phyloP scores from a whole-genome alignment of 2,113 vertebrate genomes.

The Saccopteryx leptura region DNA sequence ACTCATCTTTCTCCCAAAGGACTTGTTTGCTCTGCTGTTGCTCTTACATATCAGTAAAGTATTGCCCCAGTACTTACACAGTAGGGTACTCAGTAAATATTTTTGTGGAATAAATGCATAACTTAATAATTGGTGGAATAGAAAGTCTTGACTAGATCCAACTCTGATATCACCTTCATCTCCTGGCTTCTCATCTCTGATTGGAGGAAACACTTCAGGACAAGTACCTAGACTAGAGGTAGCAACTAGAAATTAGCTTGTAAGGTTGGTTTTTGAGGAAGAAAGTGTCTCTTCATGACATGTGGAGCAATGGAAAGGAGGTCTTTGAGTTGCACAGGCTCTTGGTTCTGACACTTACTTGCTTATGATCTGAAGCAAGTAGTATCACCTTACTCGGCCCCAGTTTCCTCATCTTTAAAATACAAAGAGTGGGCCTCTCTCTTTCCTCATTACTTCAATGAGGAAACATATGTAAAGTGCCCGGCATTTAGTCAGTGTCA shows the following conservation, averaged over 20 bases:
- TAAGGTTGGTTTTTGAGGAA: slow-evolving; percentile 45
- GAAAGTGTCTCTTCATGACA: slow-evolving; percentile 8
- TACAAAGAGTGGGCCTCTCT: background rate
- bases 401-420: slow-evolving; percentile 55
- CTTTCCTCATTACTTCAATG: background rate
- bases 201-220: slow-evolving; percentile 48
- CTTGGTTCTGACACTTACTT: background rate
- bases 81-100: slow-evolving; percentile 31
- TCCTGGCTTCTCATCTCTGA: slow-evolving; percentile 17
- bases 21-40: slow-evolving; percentile 31
- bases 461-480: background rate
- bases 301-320: background rate
- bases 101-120: slow-evolving; percentile 66
- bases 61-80: background rate
- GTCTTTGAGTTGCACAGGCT: background rate
- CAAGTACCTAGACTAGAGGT: slow-evolving; percentile 46
- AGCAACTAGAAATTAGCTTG: slow-evolving; percentile 48
- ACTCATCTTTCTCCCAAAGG: slow-evolving; percentile 49
- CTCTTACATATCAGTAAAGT: slow-evolving; percentile 51
- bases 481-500: background rate
- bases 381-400: background rate
- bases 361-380: background rate
- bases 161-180: slow-evolving; percentile 39
- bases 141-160: slow-evolving; percentile 41
- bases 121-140: slow-evolving; percentile 22